These are phyloP conservation scores for Ailuropoda melanoleuca DNA, from an alignment of 2,113 vertebrate genomes.

Conservation along the genomic window DNA sequence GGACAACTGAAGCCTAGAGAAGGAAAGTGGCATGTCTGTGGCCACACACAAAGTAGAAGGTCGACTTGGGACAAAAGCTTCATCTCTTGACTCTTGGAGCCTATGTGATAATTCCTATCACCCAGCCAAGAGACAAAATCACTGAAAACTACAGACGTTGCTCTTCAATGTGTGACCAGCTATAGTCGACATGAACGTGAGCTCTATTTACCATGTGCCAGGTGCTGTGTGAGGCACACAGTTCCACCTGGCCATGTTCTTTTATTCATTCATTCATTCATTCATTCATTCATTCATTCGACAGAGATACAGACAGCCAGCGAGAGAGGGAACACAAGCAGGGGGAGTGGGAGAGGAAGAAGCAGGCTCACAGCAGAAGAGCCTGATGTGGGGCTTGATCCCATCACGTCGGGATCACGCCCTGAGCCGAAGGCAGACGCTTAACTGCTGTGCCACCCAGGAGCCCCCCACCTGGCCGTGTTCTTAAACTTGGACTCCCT, in stretches of 20 bases:
- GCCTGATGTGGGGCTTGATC: no score
- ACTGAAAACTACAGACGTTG: not conserved
- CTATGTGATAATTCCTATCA: not conserved
- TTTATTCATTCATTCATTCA: no score
- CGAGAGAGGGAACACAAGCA: no score
- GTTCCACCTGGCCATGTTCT: not conserved
- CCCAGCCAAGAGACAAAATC: not conserved
- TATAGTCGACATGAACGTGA: not conserved
- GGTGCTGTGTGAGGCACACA: not conserved
- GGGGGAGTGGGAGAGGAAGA: no score
- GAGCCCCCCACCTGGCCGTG: rapidly evolving
- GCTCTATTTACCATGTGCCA: not conserved
- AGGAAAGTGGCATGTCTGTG: not conserved
- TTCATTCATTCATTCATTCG: no score
- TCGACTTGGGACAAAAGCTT: not conserved
- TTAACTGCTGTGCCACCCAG: no score
- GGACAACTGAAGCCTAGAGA: not conserved
- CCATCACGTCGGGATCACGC: no score
- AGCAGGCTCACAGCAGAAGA: no score
- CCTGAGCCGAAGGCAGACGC: no score
- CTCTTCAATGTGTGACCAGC: not conserved
- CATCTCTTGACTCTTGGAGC: not conserved
- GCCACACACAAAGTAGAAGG: not conserved
- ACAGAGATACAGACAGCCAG: no score
- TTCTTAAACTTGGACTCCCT: not conserved